A percentile compares a stretch with the other conserved stretches of the same genome.
phyloP scores from a whole-genome alignment of 2,113 vertebrate species.

The Motacilla tschutschensis region DNA sequence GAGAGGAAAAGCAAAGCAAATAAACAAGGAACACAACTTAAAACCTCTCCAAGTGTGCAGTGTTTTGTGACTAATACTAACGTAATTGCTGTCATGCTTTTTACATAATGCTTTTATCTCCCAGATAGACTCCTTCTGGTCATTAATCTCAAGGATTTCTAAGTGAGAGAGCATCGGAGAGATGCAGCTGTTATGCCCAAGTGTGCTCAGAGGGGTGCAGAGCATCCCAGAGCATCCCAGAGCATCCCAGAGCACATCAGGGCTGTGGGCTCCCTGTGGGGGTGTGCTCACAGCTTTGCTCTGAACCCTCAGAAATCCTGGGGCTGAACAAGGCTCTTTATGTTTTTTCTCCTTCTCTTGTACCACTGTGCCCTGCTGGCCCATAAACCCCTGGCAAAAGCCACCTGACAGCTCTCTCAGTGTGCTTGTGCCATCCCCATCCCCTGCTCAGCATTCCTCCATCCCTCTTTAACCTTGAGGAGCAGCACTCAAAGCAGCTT shows the following conservation, averaged over 20 bases:
- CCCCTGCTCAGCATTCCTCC: background rate
- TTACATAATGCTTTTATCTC: conserved; percentile 44
- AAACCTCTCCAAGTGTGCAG: conserved; percentile 21
- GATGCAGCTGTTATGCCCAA: background rate
- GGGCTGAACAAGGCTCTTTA: background rate
- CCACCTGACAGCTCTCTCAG: background rate
- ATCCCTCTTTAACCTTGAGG: background rate
- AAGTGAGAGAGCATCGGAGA: background rate
- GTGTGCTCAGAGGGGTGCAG: background rate
- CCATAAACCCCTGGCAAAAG: background rate
- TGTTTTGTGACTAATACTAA: conserved; percentile 51
- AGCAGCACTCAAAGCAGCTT: background rate
- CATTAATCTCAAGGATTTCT: conserved; percentile 36
- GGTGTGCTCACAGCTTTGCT: background rate
- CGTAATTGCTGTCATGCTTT: conserved; percentile 46
- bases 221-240: background rate
- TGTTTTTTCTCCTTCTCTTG: background rate
- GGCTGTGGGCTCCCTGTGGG: background rate
- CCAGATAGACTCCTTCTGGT: conserved; percentile 14
- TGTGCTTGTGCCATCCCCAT: background rate
- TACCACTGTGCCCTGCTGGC: background rate
- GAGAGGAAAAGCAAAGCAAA: background rate
- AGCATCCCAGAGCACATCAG: background rate
- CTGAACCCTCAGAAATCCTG: background rate
- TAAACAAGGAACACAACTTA: conserved; percentile 26